Evolutionary conservation across 2,797 vertebrate species (phyloP).

Genomic region (Hypotaenidia okinawae): DNA sequence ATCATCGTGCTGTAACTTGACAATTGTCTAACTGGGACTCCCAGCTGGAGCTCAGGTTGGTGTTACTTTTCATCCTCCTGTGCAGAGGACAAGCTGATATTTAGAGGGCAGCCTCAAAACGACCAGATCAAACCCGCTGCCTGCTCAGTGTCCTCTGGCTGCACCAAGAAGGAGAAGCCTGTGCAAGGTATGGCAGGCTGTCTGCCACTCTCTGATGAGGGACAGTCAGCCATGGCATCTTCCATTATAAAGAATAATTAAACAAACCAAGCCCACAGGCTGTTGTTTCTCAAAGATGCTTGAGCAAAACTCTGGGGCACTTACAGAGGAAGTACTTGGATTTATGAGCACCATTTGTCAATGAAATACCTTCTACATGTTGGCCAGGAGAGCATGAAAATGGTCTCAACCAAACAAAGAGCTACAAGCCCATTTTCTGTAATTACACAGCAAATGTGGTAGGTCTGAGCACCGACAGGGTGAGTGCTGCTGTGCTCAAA

Average conservation of each 20-base stretch:
- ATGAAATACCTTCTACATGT: not conserved
- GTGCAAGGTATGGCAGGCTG: rapidly evolving
- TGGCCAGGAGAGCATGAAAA: not conserved
- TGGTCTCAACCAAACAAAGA: not conserved
- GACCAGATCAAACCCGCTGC: not conserved
- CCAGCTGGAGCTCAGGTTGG: not conserved
- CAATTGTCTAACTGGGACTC: not conserved
- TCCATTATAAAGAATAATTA: rapidly evolving
- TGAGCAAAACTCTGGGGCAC: not conserved
- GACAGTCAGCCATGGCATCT: not conserved
- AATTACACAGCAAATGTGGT: not conserved
- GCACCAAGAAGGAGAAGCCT: rapidly evolving
- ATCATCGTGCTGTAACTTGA: not conserved
- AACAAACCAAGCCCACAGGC: not conserved
- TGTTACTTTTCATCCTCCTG: not conserved
- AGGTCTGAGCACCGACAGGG: not conserved
- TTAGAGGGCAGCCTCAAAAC: not conserved
- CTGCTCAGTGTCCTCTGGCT: not conserved
- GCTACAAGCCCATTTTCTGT: not conserved
- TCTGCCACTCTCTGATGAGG: no score
- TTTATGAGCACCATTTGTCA: not conserved
- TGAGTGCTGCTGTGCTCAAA: not conserved
- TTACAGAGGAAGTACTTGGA: not conserved
- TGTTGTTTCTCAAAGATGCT: not conserved
- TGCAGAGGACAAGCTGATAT: not conserved